Evolutionary conservation across 2,888 invertebrate genomes (phyloP), one percentile per base, ranked within the genome.

Genomic region (Hoplodrina blanda): DNA sequence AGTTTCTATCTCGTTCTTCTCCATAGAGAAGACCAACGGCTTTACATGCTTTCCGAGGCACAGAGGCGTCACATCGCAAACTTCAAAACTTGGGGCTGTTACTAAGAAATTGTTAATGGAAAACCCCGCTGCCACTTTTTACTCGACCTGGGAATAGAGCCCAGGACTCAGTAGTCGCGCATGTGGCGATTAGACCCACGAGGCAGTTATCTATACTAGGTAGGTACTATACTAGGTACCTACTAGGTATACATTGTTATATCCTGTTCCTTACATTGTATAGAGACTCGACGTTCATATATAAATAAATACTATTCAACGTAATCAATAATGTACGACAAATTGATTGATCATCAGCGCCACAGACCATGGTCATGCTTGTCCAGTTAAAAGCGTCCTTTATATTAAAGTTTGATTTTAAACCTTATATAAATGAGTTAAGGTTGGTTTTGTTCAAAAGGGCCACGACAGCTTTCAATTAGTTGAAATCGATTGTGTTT

Each of bases 341-440:
- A 55, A 79, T 74, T 72, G 71, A 84, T 85, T 80, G 83, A 73
- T 71, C 69, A 81, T 85, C 66, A 75, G 46, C 71, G 15, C 61
- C 59, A 54, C 50, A 68, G 52, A 57, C 53, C 19, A 50, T 15
- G 19, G 10, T 46, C 75, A 68, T 64, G 60, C 44, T 20, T 53
- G 69, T 50, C 19, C 41, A 75, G 76, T 69, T 63, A 17, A 63
- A 46, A 60, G 33, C 46, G 52, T 54, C n/a, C 25, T 55, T 20
- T 11, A 5, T 0, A 25, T 46, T 15, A n/a, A 4, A 52, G 46
- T 59, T 64, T 44, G 20, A 80, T 55, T 67, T 62, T 59, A 30
- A 64, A 70, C 67, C 71, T 53, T 78, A 76, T 30, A 1, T 20
- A 4, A 7, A 8, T 6, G 67, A n/a, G 4, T 44, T 67, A 76